These are phyloP conservation scores for Pseudomyrmex concolor DNA, from an alignment of 1,140 invertebrate genomes.

Conservation along the genomic window DNA sequence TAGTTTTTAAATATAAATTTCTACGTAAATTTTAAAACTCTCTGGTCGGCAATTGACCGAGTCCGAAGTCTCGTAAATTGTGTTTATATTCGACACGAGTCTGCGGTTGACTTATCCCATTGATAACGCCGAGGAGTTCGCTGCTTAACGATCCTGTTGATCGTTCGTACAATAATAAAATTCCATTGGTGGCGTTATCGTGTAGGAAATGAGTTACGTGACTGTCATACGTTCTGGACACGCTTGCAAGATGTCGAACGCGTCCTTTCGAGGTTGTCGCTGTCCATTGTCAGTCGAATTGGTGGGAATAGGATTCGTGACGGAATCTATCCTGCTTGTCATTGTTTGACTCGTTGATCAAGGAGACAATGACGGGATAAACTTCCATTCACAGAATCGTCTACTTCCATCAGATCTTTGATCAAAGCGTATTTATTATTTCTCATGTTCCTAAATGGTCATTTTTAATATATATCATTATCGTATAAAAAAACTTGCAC, in stretches of 20 bases:
- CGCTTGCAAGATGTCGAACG: slow-evolving; percentile 72
- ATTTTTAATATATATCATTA: too few relatives aligned
- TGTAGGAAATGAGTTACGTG: slow-evolving; percentile 77
- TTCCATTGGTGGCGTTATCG: slow-evolving; percentile 74
- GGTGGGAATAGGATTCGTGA: slow-evolving; percentile 75
- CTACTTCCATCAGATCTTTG: neutral
- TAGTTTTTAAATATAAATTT: neutral
- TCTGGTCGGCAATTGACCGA: neutral
- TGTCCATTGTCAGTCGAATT: slow-evolving; percentile 68
- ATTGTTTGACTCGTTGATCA: slow-evolving; percentile 63
- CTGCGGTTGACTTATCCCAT: slow-evolving; percentile 11
- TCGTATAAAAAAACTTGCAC: neutral
- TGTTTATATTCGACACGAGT: slow-evolving; percentile 40
- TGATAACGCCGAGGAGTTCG: slow-evolving; percentile 40
- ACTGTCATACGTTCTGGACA: slow-evolving; percentile 65
- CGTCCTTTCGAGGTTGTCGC: slow-evolving; percentile 75
- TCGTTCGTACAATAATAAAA: slow-evolving; percentile 74
- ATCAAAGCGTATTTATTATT: neutral
- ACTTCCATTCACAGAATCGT: slow-evolving; percentile 18
- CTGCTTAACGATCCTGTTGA: slow-evolving; percentile 65
- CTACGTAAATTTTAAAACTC: neutral
- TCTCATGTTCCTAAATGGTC: neutral
- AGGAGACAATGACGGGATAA: slow-evolving; percentile 50
- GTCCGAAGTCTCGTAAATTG: neutral
- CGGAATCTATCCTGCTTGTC: slow-evolving; percentile 71